Evolutionary conservation across 2,113 vertebrate species (phyloP).

Genomic region (human): DNA sequence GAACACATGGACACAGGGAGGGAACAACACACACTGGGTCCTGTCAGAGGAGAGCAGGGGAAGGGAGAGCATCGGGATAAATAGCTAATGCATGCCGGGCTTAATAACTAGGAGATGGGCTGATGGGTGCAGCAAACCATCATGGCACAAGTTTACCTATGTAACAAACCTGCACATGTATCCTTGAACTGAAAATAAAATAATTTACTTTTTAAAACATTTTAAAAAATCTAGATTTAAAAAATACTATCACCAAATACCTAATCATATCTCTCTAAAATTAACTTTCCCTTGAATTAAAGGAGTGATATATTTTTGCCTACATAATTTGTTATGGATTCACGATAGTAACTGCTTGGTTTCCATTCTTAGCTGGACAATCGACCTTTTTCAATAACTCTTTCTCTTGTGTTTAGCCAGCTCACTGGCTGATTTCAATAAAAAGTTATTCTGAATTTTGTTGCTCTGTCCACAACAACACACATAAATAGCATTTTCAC

Average conservation of each 20-base stretch:
- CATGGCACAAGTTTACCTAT: no score
- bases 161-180: no score
- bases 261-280: not conserved
- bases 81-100: no score
- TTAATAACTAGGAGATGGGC: no score
- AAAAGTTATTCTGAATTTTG: not conserved
- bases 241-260: not conserved
- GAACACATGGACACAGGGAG: no score
- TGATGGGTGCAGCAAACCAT: no score
- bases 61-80: no score
- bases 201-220: no score
- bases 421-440: not conserved
- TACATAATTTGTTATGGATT: not conserved
- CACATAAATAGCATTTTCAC: not conserved
- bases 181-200: no score
- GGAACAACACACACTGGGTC: no score
- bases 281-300: not conserved
- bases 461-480: not conserved
- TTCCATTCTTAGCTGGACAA: not conserved
- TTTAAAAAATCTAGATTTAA: not conserved
- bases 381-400: not conserved
- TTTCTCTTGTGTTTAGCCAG: not conserved
- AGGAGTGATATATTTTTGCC: not conserved
- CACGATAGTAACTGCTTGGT: not conserved
- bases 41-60: no score